These are phyloP conservation scores for Eolophus roseicapilla DNA, from an alignment of 2,113 vertebrate genomes.

Conservation along the genomic window DNA sequence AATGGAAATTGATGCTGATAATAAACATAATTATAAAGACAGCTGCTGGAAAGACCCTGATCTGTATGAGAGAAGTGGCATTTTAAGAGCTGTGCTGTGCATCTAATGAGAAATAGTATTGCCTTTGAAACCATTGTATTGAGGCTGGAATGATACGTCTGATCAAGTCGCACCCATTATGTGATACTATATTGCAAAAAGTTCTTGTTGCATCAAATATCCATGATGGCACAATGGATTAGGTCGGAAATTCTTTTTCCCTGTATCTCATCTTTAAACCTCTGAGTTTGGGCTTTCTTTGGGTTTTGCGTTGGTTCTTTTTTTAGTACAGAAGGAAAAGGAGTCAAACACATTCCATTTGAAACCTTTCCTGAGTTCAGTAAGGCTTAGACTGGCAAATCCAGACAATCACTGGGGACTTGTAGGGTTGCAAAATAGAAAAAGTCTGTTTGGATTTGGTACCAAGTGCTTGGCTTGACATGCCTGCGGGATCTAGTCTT, in stretches of 20 bases:
- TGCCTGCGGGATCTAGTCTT: neutral
- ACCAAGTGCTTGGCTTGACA: neutral
- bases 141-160: neutral
- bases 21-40: conserved; percentile 44
- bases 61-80: conserved; percentile 27
- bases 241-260: neutral
- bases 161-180: neutral
- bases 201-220: neutral
- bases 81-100: conserved; percentile 14
- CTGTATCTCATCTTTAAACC: neutral
- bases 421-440: neutral
- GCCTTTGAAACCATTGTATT: neutral
- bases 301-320: neutral
- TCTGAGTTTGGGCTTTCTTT: neutral
- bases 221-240: neutral
- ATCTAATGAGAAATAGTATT: conserved; percentile 6
- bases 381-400: neutral
- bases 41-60: neutral
- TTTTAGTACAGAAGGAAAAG: neutral
- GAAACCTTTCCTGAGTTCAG: neutral
- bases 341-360: neutral
- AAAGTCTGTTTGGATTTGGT: neutral
- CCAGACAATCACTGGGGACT: neutral
- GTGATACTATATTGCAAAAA: neutral
- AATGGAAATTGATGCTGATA: conserved; percentile 51